A percentile compares a stretch with the other conserved stretches of the same genome.
These are phyloP conservation scores for Luidia sarsii DNA, from an alignment of 53 echinoderm and acorn worm species.

Conservation along the genomic window DNA sequence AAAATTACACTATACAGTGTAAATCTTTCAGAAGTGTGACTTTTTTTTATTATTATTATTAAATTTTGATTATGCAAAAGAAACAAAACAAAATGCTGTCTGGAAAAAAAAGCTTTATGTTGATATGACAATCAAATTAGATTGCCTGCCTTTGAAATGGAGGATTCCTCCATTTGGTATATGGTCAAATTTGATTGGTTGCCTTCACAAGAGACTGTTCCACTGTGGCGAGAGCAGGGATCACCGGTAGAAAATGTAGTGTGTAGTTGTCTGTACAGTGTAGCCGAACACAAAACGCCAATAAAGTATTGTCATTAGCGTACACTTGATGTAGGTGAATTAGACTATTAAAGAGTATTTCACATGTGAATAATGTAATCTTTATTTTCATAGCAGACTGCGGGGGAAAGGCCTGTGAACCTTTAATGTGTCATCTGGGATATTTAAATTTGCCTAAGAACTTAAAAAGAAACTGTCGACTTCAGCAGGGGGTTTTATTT, in stretches of 20 bases:
- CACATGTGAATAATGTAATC: constrained; percentile 58
- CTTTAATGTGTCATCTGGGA: not conserved
- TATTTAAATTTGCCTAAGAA: not conserved
- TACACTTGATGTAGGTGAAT: constrained; percentile 24
- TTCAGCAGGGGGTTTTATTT: not conserved
- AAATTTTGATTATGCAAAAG: constrained; percentile 48
- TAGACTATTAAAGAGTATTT: constrained; percentile 38
- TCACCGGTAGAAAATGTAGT: constrained; percentile 19
- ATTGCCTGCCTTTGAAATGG: constrained; percentile 41
- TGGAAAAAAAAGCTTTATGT: constrained; percentile 5
- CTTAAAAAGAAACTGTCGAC: not conserved
- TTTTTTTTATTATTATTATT: constrained; percentile 38
- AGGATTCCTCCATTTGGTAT: constrained; percentile 17
- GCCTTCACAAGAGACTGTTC: constrained; percentile 37
- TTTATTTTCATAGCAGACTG: constrained; percentile 47
- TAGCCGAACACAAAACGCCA: constrained; percentile 7
- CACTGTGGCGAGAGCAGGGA: constrained; percentile 30
- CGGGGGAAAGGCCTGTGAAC: not conserved
- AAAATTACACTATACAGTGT: constrained; percentile 30
- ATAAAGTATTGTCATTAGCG: constrained; percentile 29
- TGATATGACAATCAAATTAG: constrained; percentile 36
- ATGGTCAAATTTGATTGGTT: constrained; percentile 52
- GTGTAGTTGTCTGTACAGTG: constrained; percentile 32
- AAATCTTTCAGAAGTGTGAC: constrained; percentile 42
- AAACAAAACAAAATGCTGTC: no score